These are phyloP conservation scores for Gymnoscopelus braueri DNA, from an alignment of 2,797 vertebrate species.

Conservation along the genomic window DNA sequence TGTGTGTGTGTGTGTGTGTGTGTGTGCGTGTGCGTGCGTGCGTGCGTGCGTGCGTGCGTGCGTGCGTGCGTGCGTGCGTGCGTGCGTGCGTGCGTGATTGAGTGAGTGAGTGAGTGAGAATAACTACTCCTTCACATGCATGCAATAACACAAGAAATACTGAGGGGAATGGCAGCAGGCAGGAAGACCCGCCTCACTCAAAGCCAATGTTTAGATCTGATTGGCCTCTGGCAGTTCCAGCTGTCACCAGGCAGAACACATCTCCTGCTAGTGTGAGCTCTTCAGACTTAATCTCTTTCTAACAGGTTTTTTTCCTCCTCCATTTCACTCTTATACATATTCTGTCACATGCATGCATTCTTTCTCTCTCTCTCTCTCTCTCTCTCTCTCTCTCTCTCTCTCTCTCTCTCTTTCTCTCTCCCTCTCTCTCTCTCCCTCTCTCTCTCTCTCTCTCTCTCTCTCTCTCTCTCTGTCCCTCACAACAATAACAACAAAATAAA, in stretches of 20 bases:
- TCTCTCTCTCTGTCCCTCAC: conserved; percentile 29
- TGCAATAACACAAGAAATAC: conserved; percentile 59
- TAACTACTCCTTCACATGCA: conserved; percentile 58
- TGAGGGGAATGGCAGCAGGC: conserved; percentile 51
- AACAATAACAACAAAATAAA: too few species aligned
- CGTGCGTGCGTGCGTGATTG: conserved; percentile 1
- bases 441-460: conserved; percentile 31
- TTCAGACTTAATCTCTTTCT: conserved; percentile 76
- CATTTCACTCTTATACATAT: conserved; percentile 47
- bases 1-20: not conserved
- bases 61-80: conserved; percentile 16
- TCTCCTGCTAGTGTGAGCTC: conserved; percentile 73
- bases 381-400: conserved; percentile 41
- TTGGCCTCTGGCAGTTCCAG: conserved; percentile 78
- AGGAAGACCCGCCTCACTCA: conserved; percentile 77
- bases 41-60: not conserved
- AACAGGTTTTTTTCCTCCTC: conserved; percentile 50
- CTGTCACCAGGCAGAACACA: conserved; percentile 88
- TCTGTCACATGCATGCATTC: conserved; percentile 3
- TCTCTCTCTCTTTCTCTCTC: conserved; percentile 35
- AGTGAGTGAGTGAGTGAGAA: conserved; percentile 4
- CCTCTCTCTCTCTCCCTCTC: conserved; percentile 30
- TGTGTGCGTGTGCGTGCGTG: not conserved
- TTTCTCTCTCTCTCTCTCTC: conserved; percentile 36
- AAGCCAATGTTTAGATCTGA: conserved; percentile 68